A percentile compares a stretch with the other conserved stretches of the same genome.
Evolutionary conservation across 53 echinoderm and acorn worm genomes (phyloP).

Genomic region (Zoroaster sp.): DNA sequence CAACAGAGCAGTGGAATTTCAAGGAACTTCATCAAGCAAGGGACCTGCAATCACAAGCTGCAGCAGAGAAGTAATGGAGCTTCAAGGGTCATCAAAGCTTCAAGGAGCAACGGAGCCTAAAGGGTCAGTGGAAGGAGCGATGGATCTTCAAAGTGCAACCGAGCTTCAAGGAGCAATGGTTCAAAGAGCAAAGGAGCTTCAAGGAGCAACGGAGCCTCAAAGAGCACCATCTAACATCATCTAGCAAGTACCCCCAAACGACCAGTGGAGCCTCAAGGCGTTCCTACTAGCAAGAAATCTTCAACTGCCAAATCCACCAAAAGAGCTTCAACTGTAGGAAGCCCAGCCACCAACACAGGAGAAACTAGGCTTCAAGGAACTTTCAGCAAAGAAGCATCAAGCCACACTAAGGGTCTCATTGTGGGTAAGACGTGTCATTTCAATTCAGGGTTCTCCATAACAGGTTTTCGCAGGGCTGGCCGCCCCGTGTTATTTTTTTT

Average conservation of each 20-base stretch:
- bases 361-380: constrained; percentile 1
- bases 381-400: not conserved
- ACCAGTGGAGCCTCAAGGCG: not conserved
- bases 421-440: constrained; percentile 12
- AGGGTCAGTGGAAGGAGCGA: not conserved
- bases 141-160: not conserved
- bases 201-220: constrained; percentile 2
- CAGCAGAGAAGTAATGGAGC: constrained; percentile 7
- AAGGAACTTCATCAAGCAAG: constrained; percentile 15
- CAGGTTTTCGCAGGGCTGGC: not conserved
- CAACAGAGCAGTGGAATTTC: constrained; percentile 20
- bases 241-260: constrained; percentile 10
- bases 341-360: constrained; percentile 9
- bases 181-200: constrained; percentile 1
- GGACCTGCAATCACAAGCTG: constrained; percentile 20
- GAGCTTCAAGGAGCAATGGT: not conserved
- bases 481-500: not conserved
- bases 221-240: not conserved
- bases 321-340: not conserved
- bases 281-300: constrained; percentile 12
- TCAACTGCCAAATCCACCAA: constrained; percentile 22
- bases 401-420: not conserved
- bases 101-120: not conserved
- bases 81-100: not conserved
- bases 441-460: not conserved